These are phyloP conservation scores for Oryzias melastigma DNA, from an alignment of 2,113 vertebrate genomes.

Conservation along the genomic window DNA sequence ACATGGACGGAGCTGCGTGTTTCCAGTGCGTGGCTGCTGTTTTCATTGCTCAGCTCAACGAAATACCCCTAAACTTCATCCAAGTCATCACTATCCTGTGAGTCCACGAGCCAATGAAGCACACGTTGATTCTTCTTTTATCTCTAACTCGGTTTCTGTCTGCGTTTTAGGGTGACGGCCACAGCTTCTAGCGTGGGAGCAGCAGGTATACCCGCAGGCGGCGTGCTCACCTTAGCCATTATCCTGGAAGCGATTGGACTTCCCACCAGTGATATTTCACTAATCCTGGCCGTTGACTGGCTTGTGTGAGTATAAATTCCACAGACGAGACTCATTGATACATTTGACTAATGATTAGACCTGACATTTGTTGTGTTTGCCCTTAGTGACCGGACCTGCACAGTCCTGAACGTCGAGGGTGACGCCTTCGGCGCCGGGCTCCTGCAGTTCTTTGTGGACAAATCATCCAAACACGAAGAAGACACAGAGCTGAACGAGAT, in stretches of 20 bases:
- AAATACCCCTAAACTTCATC: constrained; percentile 79
- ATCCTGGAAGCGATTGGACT: constrained; percentile 86
- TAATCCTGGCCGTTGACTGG: constrained; percentile 91
- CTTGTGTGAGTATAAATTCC: constrained; percentile 82
- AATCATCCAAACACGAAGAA: neutral
- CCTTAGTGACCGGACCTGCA: constrained; percentile 88
- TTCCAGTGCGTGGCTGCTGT: constrained; percentile 91
- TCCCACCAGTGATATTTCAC: constrained; percentile 85
- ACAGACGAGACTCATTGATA: no score
- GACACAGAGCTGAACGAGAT: constrained; percentile 67
- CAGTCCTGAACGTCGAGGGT: constrained; percentile 87
- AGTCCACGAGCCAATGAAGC: constrained; percentile 51
- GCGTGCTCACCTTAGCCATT: constrained; percentile 87
- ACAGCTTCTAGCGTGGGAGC: constrained; percentile 91
- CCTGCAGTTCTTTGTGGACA: constrained; percentile 81
- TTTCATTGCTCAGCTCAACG: constrained; percentile 89
- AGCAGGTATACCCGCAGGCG: constrained; percentile 88
- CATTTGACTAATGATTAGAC: no score
- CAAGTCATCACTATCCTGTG: constrained; percentile 90
- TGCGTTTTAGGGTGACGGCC: constrained; percentile 80
- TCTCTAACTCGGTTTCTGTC: neutral
- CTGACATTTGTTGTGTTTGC: neutral
- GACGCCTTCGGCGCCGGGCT: constrained; percentile 88
- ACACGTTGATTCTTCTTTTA: neutral
- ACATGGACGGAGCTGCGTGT: constrained; percentile 91